A percentile compares a stretch with the other conserved stretches of the same genome.
phyloP scores from a whole-genome alignment of 2,113 vertebrate genomes.

The Potamarius usumacintae region DNA sequence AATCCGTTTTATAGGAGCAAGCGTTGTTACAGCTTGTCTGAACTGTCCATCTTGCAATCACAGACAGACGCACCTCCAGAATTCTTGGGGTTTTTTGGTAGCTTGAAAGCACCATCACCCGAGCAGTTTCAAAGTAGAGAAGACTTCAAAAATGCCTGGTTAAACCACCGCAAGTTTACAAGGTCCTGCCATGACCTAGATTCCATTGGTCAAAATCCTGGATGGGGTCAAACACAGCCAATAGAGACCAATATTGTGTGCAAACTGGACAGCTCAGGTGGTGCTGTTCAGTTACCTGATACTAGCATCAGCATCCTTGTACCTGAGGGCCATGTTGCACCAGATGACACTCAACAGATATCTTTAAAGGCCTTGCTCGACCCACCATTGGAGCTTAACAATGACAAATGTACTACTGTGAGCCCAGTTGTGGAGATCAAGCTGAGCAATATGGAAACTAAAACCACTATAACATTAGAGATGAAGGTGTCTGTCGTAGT shows the following conservation, averaged over 20 bases:
- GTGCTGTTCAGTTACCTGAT: constrained; percentile 89
- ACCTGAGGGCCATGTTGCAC: constrained; percentile 85
- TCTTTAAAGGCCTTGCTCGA: constrained; percentile 91
- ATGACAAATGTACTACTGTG: constrained; percentile 84
- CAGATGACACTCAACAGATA: constrained; percentile 88
- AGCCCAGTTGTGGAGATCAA: constrained; percentile 94
- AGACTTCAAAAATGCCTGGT: constrained; percentile 91
- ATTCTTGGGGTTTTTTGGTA: constrained; percentile 74
- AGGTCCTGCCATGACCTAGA: constrained; percentile 94
- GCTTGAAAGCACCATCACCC: constrained; percentile 87
- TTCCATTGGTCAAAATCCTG: constrained; percentile 88
- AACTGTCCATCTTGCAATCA: constrained; percentile 88
- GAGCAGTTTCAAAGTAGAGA: constrained; percentile 95
- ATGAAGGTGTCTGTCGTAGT: constrained; percentile 90
- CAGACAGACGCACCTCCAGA: constrained; percentile 68
- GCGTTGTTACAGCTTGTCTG: constrained; percentile 93
- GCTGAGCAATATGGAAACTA: constrained; percentile 91
- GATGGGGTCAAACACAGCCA: constrained; percentile 96
- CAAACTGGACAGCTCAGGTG: constrained; percentile 87
- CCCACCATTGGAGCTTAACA: constrained; percentile 89
- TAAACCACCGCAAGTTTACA: constrained; percentile 91
- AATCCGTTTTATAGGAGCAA: constrained; percentile 95
- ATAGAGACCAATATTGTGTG: constrained; percentile 92
- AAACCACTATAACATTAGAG: constrained; percentile 81
- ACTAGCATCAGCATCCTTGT: constrained; percentile 87